Percentiles rank a stretch among this genome's conserved stretches.
Conservation (phyloP, 2,797 vertebrate genomes). For the Sebastes cheni region DNA sequence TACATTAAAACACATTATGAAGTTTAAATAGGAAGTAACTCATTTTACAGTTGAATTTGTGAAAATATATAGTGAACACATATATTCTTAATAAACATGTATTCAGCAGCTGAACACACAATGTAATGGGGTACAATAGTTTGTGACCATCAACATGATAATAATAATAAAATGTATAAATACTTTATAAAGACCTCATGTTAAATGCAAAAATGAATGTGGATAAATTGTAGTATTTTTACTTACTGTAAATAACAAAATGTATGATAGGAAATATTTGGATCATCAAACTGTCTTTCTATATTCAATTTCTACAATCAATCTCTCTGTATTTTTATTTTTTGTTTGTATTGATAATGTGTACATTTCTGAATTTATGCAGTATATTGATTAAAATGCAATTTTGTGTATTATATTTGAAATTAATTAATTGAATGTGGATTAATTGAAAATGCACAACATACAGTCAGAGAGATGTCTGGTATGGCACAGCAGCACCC, state of each 20-base stretch:
- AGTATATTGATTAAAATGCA: slow-evolving; percentile 28
- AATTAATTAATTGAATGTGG: not conserved
- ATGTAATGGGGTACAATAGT: not conserved
- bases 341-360: slow-evolving; percentile 16
- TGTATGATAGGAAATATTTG: not conserved
- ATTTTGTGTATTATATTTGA: not conserved
- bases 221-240: slow-evolving; percentile 16
- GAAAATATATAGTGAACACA: not conserved
- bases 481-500: not conserved
- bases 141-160: not conserved
- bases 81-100: not conserved
- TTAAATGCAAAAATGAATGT: slow-evolving; percentile 3
- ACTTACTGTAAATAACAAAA: slow-evolving; percentile 20
- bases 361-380: slow-evolving; percentile 22
- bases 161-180: not conserved
- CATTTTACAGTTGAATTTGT: not conserved
- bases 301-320: slow-evolving; percentile 2
- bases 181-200: not conserved
- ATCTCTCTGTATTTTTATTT: not conserved
- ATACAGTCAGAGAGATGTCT: not conserved
- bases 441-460: not conserved
- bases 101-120: not conserved
- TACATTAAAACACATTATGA: not conserved
- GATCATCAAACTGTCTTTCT: not conserved
- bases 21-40: not conserved